Percentiles rank a stretch among this genome's conserved stretches.
phyloP scores from a whole-genome alignment of 1,140 invertebrate species.

The Phthorimaea operculella region DNA sequence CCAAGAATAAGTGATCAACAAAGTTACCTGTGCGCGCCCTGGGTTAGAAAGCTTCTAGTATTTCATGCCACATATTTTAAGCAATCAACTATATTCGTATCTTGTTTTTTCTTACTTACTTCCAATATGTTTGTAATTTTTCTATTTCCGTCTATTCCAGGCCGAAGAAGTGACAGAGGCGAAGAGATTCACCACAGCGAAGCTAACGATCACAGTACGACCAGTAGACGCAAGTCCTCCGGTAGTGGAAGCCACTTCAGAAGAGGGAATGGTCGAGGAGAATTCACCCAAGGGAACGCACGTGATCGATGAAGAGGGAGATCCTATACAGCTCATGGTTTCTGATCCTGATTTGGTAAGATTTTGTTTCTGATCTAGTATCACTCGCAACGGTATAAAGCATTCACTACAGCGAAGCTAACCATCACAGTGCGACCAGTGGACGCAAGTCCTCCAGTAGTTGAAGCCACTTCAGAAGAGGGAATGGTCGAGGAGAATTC shows the following conservation, averaged over 20 bases:
- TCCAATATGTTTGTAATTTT: too few species aligned
- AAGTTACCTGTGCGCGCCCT: too few species aligned
- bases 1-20: too few species aligned
- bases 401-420: constrained; percentile 85
- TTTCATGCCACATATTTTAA: too few species aligned
- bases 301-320: constrained; percentile 75
- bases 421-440: constrained; percentile 84
- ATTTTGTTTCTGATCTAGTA: too few species aligned
- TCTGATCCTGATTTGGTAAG: constrained; percentile 84
- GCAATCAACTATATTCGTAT: too few species aligned
- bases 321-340: constrained; percentile 78
- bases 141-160: too few species aligned
- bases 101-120: too few species aligned
- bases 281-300: constrained; percentile 86
- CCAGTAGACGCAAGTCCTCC: constrained; percentile 88
- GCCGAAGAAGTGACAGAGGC: constrained; percentile 85
- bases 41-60: too few species aligned
- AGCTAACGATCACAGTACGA: constrained; percentile 82
- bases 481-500: constrained; percentile 89
- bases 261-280: constrained; percentile 85
- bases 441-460: constrained; percentile 84
- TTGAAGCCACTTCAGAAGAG: constrained; percentile 76
- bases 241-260: constrained; percentile 75
- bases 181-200: constrained; percentile 82
- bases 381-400: too few species aligned